phyloP scores from a whole-genome alignment of 2,797 vertebrate genomes.

The Pipistrellus nathusii region DNA sequence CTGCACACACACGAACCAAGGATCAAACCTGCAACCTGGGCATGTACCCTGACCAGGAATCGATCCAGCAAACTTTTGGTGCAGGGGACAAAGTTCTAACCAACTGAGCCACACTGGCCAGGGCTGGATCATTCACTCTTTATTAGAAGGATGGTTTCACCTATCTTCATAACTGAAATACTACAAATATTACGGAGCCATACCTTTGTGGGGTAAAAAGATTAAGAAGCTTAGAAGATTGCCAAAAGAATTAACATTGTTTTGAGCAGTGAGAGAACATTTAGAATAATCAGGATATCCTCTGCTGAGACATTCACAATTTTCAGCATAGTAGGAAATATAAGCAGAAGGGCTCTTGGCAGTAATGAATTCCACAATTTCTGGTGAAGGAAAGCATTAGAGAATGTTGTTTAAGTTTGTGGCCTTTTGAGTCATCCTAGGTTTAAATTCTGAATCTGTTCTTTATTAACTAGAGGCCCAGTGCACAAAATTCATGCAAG shows the following conservation, averaged over 20 bases:
- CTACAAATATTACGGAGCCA: background rate
- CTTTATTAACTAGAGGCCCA: background rate
- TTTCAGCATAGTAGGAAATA: background rate
- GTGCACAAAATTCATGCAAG: too few species aligned
- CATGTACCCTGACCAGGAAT: too few species aligned
- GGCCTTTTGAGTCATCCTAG: background rate
- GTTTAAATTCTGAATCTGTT: conserved; percentile 28
- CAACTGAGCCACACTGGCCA: too few species aligned
- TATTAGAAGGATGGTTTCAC: conserved; percentile 58
- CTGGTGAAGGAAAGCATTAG: background rate
- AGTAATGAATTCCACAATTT: background rate
- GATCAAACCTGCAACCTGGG: too few species aligned
- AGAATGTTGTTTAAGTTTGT: background rate
- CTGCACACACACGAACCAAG: too few species aligned
- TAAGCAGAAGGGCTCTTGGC: background rate
- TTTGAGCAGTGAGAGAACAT: conserved; percentile 1
- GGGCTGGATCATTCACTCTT: conserved; percentile 27
- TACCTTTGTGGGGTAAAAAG: background rate
- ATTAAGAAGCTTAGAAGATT: conserved; percentile 34
- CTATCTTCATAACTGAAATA: conserved; percentile 56
- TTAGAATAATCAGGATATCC: conserved; percentile 23
- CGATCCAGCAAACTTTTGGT: too few species aligned
- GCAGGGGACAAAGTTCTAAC: too few species aligned
- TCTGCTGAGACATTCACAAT: conserved; percentile 5
- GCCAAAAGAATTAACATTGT: conserved; percentile 8